Conservation (phyloP, 2,797 vertebrate genomes). For the Apodemus agrarius region DNA sequence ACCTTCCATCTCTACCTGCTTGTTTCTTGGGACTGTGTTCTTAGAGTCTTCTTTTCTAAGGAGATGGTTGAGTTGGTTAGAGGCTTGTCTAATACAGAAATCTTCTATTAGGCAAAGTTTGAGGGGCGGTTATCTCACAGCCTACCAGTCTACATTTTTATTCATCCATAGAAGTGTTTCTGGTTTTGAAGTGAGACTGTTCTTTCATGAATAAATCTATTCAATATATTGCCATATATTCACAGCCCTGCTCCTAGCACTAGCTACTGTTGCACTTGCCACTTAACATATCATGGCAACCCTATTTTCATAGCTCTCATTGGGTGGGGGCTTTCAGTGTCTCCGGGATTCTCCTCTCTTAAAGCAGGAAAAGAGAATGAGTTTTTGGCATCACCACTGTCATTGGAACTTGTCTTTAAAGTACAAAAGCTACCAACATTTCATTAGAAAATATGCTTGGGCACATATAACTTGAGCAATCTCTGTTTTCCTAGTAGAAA, state of each 20-base stretch:
- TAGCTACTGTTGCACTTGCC: background rate
- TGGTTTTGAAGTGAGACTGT: background rate
- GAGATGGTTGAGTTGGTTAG: background rate
- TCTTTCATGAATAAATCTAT: background rate
- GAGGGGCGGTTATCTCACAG: background rate
- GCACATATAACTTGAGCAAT: background rate
- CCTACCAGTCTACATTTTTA: background rate
- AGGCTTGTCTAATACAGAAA: background rate
- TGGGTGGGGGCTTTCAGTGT: background rate
- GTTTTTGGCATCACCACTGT: background rate
- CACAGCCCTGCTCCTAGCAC: background rate
- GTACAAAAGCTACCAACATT: background rate
- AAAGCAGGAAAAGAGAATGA: background rate
- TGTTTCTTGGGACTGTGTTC: background rate
- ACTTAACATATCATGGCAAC: background rate
- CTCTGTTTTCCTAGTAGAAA: background rate
- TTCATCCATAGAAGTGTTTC: background rate
- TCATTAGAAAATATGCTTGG: conserved; percentile 7
- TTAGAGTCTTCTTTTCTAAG: background rate
- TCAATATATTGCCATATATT: background rate
- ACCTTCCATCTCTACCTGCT: background rate
- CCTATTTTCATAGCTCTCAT: background rate
- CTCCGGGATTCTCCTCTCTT: background rate
- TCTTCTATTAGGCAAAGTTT: background rate
- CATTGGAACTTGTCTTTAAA: background rate